Evolutionary conservation across 2,888 invertebrate species (phyloP), one percentile per base, ranked within the genome.

Genomic region (Pocota personata): DNA sequence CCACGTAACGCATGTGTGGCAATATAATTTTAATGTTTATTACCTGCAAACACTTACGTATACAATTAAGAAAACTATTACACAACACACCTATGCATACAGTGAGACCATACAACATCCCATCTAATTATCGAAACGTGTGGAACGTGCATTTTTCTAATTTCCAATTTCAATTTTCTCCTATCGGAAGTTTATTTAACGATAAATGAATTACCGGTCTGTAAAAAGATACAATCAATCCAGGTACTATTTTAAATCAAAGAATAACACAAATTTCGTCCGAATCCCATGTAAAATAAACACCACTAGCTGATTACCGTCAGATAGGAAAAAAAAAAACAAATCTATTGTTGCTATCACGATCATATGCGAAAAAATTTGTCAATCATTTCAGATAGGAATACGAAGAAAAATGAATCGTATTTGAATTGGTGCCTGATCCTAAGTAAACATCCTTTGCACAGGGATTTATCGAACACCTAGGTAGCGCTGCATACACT

Each of bases 401-500:
- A 69, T 0, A 35, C 14, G 21, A 78, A 77, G 66, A 21, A 27
- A 77, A 46, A 30, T n/a, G 32, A 52, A 46, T 43, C 27, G 32
- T 21, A 64, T 46, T 50, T 16, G 24, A 60, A 60, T 55, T n/a
- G 43, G 14, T 66, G 40, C 24, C 35, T 62, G 60, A 72, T 82
- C 83, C 83, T 83, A 83, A 83, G 27, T 37, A 78, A 83, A 83
- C 83, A 83, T 83, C 83, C 78, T 73, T 60, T 52, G 46, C 16
- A 40, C 52, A 58, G 60, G 66, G 60, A 78, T 37, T 67, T 14
- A 73, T 67, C 48, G 40, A 50, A 43, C 62, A 6, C 43, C 19
- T 21, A 60, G 73, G 66, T 77, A 60, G 19, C 50, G 37, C 21
- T 55, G 62, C 46, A 62, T 75, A 57, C 48, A 50, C 67, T 83